Base-by-base conservation (phyloP, 2,888 invertebrate genomes). In the Sipha maydis region DNA sequence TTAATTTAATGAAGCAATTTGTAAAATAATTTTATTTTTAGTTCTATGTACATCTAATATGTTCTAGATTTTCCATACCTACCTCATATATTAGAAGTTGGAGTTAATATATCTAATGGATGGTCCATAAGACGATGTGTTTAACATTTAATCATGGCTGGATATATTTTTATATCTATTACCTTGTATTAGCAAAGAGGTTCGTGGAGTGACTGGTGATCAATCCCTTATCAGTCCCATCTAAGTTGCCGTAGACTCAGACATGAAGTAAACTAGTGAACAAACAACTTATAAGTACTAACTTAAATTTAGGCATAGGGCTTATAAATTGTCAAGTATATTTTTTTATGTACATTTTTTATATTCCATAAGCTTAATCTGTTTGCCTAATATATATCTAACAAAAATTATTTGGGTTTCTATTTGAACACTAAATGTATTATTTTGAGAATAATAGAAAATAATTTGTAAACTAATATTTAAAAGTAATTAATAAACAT, bases 141-240 rank as follows among this genome's bases (percentile, higher is more conserved):
- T 83, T 71, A 34, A 85, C 85, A 78, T 85, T 31, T 78, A 85
- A n/a, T 69, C 77, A 77, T 77, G 3, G n/a, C n/a, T 69, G 85
- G 85, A 85, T 85, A 85, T 85, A 85, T 69, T 78, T 85, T 85
- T 85, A 17, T 85, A 69, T 85, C 77, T 85, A 77, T 85, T 85
- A 69, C 77, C 78, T 85, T 85, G 77, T 78, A 9, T 77, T 78
- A 85, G 69, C 85, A 78, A 85, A 84, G 76, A 84, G 76, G 41
- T 85, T 78, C 67, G 69, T 85, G 85, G 77, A 77, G 69, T 85
- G 78, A 85, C 77, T 85, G 85, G 69, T 78, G 85, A 85, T 77
- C 85, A 78, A 85, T 11, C 85, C 85, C 77, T 85, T 67, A 85
- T 77, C 85, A 85, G 78, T n/a, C 77, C 67, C 78, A 69, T 77